A percentile compares a stretch with the other conserved stretches of the same genome.
Evolutionary conservation across 1,140 invertebrate species (phyloP).

Genomic region (Danaus plexippus): DNA sequence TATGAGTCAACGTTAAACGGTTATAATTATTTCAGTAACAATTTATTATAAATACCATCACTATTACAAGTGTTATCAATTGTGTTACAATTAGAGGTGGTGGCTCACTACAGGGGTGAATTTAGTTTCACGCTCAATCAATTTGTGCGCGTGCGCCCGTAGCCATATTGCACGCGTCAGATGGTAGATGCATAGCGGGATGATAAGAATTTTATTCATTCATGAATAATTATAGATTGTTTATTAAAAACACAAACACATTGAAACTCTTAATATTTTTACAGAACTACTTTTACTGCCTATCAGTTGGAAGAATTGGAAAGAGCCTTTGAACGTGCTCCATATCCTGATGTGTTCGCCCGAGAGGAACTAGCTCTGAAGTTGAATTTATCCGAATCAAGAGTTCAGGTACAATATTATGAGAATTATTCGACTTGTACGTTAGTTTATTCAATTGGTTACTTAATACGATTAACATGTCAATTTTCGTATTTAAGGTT

Average conservation of each 20-base stretch:
- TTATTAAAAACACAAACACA: neutral
- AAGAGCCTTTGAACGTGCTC: conserved; percentile 92
- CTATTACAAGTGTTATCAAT: conserved; percentile 49
- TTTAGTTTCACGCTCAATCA: conserved; percentile 71
- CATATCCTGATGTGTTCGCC: conserved; percentile 97
- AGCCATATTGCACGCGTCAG: conserved; percentile 70
- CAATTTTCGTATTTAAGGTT: conserved; percentile 45
- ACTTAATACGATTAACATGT: conserved; percentile 1
- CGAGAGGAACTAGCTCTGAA: conserved; percentile 93
- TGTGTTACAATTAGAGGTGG: conserved; percentile 58
- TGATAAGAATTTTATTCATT: conserved; percentile 48
- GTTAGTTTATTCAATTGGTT: neutral
- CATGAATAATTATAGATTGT: conserved; percentile 34
- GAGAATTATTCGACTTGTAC: neutral
- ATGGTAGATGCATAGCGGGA: conserved; percentile 45
- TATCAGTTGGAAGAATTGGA: conserved; percentile 96
- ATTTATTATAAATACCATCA: conserved; percentile 29
- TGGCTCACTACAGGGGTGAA: conserved; percentile 57
- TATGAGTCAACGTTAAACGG: too few relatives aligned
- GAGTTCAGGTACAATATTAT: conserved; percentile 85
- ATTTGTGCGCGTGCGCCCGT: conserved; percentile 62
- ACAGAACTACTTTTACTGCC: conserved; percentile 95
- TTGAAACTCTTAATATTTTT: conserved; percentile 12
- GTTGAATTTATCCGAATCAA: conserved; percentile 90
- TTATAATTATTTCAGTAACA: conserved; percentile 1